phyloP scores from a whole-genome alignment of 2,888 invertebrate genomes.

The Scelioninae gen. 1 region DNA sequence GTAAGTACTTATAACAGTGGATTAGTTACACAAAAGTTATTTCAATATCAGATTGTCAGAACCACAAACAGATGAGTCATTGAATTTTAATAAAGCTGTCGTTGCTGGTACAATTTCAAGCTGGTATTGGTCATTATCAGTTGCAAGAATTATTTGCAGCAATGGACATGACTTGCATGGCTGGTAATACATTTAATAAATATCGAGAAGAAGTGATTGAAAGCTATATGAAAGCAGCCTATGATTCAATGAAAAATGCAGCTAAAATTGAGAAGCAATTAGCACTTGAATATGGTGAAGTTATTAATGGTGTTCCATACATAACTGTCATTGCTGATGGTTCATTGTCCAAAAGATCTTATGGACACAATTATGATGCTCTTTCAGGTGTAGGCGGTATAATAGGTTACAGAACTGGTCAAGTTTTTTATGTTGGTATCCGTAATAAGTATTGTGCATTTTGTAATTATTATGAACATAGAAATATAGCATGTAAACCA shows the following conservation, averaged over 20 bases:
- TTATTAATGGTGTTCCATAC: too few relatives aligned
- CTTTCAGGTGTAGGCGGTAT: too few relatives aligned
- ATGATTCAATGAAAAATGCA: not conserved
- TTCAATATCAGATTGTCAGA: slow-evolving; percentile 38
- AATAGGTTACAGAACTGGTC: too few relatives aligned
- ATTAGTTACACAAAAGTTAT: slow-evolving; percentile 24
- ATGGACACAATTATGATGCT: too few relatives aligned
- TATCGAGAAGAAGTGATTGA: not conserved
- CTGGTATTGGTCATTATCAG: slow-evolving; percentile 24
- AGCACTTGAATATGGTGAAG: not conserved
- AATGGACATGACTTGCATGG: not conserved
- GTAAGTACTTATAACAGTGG: slow-evolving; percentile 10
- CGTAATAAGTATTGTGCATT: too few relatives aligned
- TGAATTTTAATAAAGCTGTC: slow-evolving; percentile 14
- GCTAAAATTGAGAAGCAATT: not conserved
- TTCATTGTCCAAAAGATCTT: not conserved
- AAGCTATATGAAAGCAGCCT: not conserved
- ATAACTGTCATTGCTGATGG: slow-evolving; percentile 1
- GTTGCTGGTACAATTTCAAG: slow-evolving; percentile 9
- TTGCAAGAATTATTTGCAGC: slow-evolving; percentile 14
- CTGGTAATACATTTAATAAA: not conserved
- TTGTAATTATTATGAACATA: not conserved
- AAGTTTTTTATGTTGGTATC: not conserved
- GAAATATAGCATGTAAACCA: not conserved
- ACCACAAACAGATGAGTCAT: not conserved